A percentile compares a stretch with the other conserved stretches of the same genome.
Conservation (phyloP, 2,797 vertebrate genomes). For the Acridotheres tristis region DNA sequence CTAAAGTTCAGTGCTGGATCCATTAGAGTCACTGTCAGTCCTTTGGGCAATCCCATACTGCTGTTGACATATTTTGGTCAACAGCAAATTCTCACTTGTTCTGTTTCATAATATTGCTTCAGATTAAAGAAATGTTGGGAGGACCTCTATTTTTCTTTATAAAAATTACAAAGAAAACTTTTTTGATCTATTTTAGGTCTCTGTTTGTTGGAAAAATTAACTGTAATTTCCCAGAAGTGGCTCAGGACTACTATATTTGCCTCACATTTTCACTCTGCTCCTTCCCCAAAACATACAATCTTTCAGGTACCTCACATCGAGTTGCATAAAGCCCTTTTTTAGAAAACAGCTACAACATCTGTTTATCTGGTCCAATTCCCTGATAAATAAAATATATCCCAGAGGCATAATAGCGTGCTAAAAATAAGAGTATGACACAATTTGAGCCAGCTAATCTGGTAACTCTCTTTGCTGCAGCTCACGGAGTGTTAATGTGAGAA, state of each 20-base stretch:
- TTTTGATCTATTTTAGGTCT: not conserved
- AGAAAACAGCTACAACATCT: not conserved
- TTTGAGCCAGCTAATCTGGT: not conserved
- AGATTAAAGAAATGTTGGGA: not conserved
- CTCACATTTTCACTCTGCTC: not conserved
- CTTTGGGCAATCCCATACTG: not conserved
- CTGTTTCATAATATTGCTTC: not conserved
- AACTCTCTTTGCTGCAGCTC: not conserved
- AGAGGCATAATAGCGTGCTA: not conserved
- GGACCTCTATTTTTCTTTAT: not conserved
- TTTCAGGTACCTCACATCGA: not conserved
- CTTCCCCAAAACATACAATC: not conserved
- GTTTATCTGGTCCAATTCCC: not conserved
- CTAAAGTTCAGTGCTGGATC: not conserved
- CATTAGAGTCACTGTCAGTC: not conserved
- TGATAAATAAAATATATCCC: constrained; percentile 17
- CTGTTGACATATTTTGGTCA: not conserved
- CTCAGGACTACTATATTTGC: not conserved
- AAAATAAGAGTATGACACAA: not conserved
- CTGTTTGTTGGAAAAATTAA: not conserved
- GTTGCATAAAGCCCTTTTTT: not conserved
- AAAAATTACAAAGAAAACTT: not conserved
- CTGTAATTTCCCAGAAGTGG: not conserved
- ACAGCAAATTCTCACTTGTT: not conserved
- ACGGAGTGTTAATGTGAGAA: not conserved